Evolutionary conservation across 2,888 invertebrate species (phyloP), one percentile per base, ranked within the genome.

Genomic region (Ferdinandea cuprea): DNA sequence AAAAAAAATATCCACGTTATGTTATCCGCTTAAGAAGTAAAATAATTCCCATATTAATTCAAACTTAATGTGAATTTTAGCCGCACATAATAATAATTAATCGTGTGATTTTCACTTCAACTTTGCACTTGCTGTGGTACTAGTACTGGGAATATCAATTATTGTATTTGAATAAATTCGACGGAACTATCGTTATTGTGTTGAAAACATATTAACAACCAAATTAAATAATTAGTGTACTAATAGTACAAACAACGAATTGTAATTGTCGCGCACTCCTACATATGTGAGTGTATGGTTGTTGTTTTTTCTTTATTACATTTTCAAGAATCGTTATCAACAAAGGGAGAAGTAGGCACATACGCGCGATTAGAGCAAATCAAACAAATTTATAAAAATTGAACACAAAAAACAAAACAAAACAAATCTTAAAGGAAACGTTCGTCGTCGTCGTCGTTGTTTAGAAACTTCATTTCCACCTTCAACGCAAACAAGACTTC

Each of bases 241-340:
- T 59, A 71, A 48, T 48, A 74, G 72, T 54, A 50, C 50, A 17
- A 68, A 32, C 21, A 74, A 37, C 42, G 35, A 63, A 15, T 50
- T 28, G 59, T 46, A 52, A 69, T 68, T 63, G 50, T 80, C 65
- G 76, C 69, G 50, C 63, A 63, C 69, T 74, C 66, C 68, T 15
- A 54, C 44, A 21, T 6, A 37, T 46, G 5, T 32, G 37, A 3
- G 17, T 28, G 5, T 17, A n/a, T 44, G 30, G 6, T 40, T 35
- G 46, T 28, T 17, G 63, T 56, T 30, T 68, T 56, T 37, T 13
- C n/a, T 6, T 28, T 28, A 1, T 4, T 35, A 48, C 50, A 40
- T 54, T 74, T 13, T 52, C 5, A 40, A 32, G 28, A 80, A 35
- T 74, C n/a, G 28, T 74, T 79, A 79, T 79, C 73, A 68, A 59